phyloP scores from a whole-genome alignment of 1,140 invertebrate genomes.

The Trichogramma pretiosum region DNA sequence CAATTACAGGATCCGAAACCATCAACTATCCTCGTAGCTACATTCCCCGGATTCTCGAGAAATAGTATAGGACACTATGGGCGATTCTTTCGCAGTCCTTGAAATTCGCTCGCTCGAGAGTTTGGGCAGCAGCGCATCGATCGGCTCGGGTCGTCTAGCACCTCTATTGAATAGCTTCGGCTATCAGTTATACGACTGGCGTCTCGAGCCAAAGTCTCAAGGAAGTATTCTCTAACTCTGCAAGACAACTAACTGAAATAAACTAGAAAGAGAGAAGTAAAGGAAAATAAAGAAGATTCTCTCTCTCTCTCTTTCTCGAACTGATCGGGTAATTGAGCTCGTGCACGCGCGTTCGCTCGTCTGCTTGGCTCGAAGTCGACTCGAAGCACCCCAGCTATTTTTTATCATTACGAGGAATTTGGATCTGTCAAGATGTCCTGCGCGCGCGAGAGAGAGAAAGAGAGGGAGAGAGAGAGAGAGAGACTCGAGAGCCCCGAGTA shows the following conservation, averaged over 20 bases:
- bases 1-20: neutral
- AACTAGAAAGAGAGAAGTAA: too few relatives aligned
- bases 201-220: neutral
- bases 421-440: slow-evolving; percentile 46
- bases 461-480: too few relatives aligned
- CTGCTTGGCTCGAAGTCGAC: slow-evolving; percentile 12
- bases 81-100: neutral
- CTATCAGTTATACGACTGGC: too few relatives aligned
- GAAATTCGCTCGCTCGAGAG: too few relatives aligned
- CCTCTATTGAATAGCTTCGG: too few relatives aligned
- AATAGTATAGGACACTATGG: slow-evolving; percentile 3
- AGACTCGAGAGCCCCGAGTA: too few relatives aligned
- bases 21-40: slow-evolving; percentile 7
- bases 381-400: slow-evolving; percentile 25
- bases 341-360: slow-evolving; percentile 13
- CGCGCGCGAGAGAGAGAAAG: too few relatives aligned
- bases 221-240: too few relatives aligned
- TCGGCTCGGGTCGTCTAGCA: neutral
- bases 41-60: slow-evolving; percentile 1
- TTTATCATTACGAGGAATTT: slow-evolving; percentile 42
- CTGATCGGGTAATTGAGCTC: slow-evolving; percentile 20
- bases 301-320: too few relatives aligned
- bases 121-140: neutral
- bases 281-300: neutral
- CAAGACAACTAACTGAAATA: too few relatives aligned